Evolutionary conservation across 1,140 invertebrate species (phyloP).

Genomic region (Coelopa frigida): DNA sequence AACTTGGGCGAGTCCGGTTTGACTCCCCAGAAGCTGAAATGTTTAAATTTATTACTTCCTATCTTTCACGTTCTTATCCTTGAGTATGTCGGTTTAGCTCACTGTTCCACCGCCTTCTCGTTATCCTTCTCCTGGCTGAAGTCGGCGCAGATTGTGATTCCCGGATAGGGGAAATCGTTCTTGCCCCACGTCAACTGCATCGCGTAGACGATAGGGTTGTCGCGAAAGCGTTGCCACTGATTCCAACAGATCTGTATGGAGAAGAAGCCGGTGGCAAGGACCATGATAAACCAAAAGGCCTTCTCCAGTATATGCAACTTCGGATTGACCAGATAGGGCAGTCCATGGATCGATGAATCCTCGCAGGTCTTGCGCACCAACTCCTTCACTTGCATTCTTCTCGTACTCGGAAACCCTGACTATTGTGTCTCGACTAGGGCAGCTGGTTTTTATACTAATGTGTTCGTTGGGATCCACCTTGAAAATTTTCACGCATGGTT

Average conservation of each 20-base stretch:
- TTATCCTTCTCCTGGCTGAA: slow-evolving; percentile 16
- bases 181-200: slow-evolving; percentile 28
- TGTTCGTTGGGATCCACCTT: no score
- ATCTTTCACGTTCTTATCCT: background rate
- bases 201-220: slow-evolving; percentile 36
- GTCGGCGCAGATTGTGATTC: slow-evolving; percentile 27
- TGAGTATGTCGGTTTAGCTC: background rate
- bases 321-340: slow-evolving; percentile 26
- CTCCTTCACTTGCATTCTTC: slow-evolving; percentile 8
- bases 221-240: slow-evolving; percentile 31
- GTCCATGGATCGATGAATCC: slow-evolving; percentile 29
- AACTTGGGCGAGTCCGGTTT: background rate
- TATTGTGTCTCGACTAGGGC: background rate
- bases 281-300: slow-evolving; percentile 25
- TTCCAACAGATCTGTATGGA: slow-evolving; percentile 24
- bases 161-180: slow-evolving; percentile 26
- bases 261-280: slow-evolving; percentile 23
- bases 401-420: background rate
- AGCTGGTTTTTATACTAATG: background rate
- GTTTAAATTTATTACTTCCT: background rate
- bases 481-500: no score
- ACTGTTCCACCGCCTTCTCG: slow-evolving; percentile 22
- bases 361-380: slow-evolving; percentile 17
- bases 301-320: slow-evolving; percentile 33
- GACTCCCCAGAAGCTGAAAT: slow-evolving; percentile 21